Evolutionary conservation across 2,797 vertebrate species (phyloP), one percentile per base, ranked within the genome.

Genomic region (Craterocephalus amniculus): DNA sequence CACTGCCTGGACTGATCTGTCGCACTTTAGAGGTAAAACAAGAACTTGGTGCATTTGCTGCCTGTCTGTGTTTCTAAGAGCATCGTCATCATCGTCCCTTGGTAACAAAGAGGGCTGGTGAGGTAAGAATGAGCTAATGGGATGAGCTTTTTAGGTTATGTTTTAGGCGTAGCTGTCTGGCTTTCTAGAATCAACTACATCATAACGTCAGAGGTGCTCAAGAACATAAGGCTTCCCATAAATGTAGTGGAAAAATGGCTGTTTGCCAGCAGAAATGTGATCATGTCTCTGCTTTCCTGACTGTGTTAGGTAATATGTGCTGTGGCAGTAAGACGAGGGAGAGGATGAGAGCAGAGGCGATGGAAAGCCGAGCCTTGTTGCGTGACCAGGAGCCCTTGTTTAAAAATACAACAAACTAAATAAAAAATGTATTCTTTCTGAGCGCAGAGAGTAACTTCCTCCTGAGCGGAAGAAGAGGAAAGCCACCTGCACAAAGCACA

Each of bases 381-480:
- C 92, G 89, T 94, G 94, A 94, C 92, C 90, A 90, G 78, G 59
- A 92, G 87, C 80, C 85, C 89, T 87, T 72, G 87, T 91, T 93
- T 94, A 94, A 94, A 95, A 94, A 95, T 94, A 94, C 88, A 93
- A 89, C 83, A 84, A 91, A 92, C 89, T 90, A 91, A 93, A 94
- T 94, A 91, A 96, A 95, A 95, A 87, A 95, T 95, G 93, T 91
- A 95, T 96, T 94, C 87, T 91, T 93, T 94, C 80, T 78, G 92
- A 95, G 85, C 89, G 91, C 87, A 84, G 85, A 90, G 87, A 90
- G 85, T 87, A 80, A 83, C 86, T 90, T 93, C 86, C 84, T 79
- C 85, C 71, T 70, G 83, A 90, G 85, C 67, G 74, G 70, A 88
- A 89, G 89, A 66, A 78, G 78, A 89, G 85, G 85, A 78, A 70